Conservation (phyloP, 1,140 invertebrate genomes). For the Cardiocondyla obscurior region DNA sequence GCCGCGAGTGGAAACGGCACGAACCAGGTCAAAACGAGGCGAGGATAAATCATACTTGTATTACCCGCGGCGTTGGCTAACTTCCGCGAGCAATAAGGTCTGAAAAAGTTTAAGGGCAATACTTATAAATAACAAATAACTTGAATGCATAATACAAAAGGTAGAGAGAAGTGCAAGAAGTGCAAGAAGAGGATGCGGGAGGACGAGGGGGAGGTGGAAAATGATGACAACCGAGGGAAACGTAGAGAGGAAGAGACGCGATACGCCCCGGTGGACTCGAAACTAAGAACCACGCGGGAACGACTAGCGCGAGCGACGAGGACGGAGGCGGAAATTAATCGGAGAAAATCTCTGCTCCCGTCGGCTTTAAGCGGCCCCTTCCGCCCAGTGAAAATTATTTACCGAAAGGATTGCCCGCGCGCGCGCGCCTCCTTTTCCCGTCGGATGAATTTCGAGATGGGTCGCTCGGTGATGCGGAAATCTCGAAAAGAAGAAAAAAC, state of each 20-base stretch:
- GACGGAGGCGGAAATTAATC: constrained; percentile 69
- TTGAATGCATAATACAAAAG: constrained; percentile 59
- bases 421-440: constrained; percentile 38
- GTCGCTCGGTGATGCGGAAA: constrained; percentile 37
- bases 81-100: constrained; percentile 40
- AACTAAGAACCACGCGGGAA: constrained; percentile 52
- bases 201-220: neutral
- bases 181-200: constrained; percentile 2
- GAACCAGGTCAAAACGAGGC: constrained; percentile 26
- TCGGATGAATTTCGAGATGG: constrained; percentile 58
- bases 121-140: constrained; percentile 68
- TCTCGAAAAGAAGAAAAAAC: constrained; percentile 14
- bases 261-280: constrained; percentile 53
- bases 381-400: constrained; percentile 48
- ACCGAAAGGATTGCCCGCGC: constrained; percentile 52
- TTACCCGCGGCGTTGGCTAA: constrained; percentile 42
- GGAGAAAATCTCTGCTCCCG: constrained; percentile 54
- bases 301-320: constrained; percentile 31
- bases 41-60: constrained; percentile 45
- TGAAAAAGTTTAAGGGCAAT: constrained; percentile 43
- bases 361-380: constrained; percentile 58
- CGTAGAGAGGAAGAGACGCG: neutral
- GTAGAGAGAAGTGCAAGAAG: neutral
- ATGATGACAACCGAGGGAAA: constrained; percentile 8
- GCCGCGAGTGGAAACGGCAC: constrained; percentile 19